A percentile compares a stretch with the other conserved stretches of the same genome.
Evolutionary conservation across 2,888 invertebrate species (phyloP).

Genomic region (Ptycholaimellus sp.): DNA sequence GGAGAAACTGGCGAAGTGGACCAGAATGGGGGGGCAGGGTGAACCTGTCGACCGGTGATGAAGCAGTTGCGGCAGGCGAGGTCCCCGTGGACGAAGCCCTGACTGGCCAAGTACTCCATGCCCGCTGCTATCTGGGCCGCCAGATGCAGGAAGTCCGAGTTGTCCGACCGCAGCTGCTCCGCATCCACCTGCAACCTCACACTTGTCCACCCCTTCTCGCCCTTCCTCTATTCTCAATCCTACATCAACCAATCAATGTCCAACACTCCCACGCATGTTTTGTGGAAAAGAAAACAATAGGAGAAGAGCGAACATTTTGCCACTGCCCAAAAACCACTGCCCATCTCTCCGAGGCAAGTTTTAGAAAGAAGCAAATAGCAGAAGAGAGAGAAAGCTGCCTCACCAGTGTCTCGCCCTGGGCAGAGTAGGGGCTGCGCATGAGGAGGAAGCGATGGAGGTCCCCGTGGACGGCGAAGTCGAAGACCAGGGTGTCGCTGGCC

Average conservation of each 20-base stretch:
- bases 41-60: constrained; percentile 68
- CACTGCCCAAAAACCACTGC: too few relatives aligned
- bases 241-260: too few relatives aligned
- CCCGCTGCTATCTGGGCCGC: constrained; percentile 50
- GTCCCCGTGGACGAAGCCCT: constrained; percentile 87
- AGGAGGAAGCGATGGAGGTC: constrained; percentile 87
- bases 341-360: too few relatives aligned
- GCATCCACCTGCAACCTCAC: not conserved
- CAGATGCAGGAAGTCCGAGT: constrained; percentile 56
- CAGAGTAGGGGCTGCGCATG: constrained; percentile 50
- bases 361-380: too few relatives aligned
- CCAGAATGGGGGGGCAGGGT: too few relatives aligned
- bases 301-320: too few relatives aligned
- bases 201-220: not conserved
- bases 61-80: constrained; percentile 84
- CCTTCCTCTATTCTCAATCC: constrained; percentile 42
- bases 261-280: too few relatives aligned
- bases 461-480: constrained; percentile 68
- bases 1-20: too few relatives aligned
- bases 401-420: constrained; percentile 41
- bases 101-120: constrained; percentile 39
- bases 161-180: constrained; percentile 15
- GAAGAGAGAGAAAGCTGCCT: constrained; percentile 41
- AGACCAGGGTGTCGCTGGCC: too few relatives aligned
- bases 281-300: too few relatives aligned